phyloP scores from a whole-genome alignment of 2,888 invertebrate genomes.

The Cantharis lateralis region DNA sequence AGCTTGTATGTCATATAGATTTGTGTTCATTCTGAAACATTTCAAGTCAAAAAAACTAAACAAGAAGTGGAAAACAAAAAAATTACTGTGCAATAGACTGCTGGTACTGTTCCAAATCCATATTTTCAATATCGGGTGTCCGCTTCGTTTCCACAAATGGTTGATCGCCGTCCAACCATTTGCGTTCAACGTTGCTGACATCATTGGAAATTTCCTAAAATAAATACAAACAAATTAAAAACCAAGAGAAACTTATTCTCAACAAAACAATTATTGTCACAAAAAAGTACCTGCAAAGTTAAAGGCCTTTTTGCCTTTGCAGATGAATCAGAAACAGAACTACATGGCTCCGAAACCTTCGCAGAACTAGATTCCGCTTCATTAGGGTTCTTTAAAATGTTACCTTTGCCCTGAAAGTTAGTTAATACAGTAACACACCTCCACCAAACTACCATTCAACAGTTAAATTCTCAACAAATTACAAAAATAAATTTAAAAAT shows the following conservation, averaged over 20 bases:
- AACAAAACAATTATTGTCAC: background rate
- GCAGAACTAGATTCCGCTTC: slow-evolving; percentile 48
- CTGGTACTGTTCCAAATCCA: slow-evolving; percentile 69
- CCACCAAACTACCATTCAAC: slow-evolving; percentile 22
- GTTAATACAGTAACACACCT: slow-evolving; percentile 40
- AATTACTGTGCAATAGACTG: slow-evolving; percentile 79
- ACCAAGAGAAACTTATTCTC: slow-evolving; percentile 47
- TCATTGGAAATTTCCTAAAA: slow-evolving; percentile 65
- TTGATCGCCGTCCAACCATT: slow-evolving; percentile 68
- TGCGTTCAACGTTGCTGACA: slow-evolving; percentile 62
- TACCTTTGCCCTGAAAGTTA: slow-evolving; percentile 58
- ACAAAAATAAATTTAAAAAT: background rate
- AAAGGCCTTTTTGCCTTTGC: slow-evolving; percentile 64
- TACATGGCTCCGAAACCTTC: slow-evolving; percentile 50
- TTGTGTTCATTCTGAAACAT: slow-evolving; percentile 81
- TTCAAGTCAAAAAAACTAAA: background rate
- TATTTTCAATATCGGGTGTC: slow-evolving; percentile 78
- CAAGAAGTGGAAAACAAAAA: background rate
- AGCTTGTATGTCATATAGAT: slow-evolving; percentile 90
- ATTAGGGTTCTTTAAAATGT: slow-evolving; percentile 53
- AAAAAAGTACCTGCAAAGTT: slow-evolving; percentile 61
- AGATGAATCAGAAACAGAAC: slow-evolving; percentile 50
- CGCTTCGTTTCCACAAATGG: slow-evolving; percentile 68
- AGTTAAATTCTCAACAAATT: background rate
- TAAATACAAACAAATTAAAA: background rate